Evolutionary conservation across 2,888 invertebrate species (phyloP).

Genomic region (Eledone cirrhosa): DNA sequence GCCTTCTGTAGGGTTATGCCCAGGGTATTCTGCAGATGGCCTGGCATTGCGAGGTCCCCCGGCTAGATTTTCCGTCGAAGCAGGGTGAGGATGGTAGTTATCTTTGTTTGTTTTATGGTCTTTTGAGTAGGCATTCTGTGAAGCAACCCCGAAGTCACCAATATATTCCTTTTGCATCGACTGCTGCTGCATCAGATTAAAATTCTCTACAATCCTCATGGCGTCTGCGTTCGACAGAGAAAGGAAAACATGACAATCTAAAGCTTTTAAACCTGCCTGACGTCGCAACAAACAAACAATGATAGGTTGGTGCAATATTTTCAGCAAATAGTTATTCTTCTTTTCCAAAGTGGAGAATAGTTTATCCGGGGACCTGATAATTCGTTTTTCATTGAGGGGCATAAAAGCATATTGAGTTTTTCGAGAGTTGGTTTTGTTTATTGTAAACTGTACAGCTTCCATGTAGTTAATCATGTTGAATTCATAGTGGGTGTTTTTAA

Average conservation of each 20-base stretch:
- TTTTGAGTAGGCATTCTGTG: neutral
- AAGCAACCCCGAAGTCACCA: neutral
- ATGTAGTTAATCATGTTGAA: slow-evolving; percentile 70
- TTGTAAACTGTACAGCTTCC: slow-evolving; percentile 57
- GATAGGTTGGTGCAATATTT: slow-evolving; percentile 92
- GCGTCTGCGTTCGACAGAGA: slow-evolving; percentile 73
- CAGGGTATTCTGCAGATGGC: slow-evolving; percentile 3
- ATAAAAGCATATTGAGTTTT: slow-evolving; percentile 72
- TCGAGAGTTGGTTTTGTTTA: slow-evolving; percentile 61
- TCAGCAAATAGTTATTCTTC: slow-evolving; percentile 91
- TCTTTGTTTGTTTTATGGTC: no score
- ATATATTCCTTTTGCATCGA: neutral
- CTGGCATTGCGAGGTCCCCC: neutral
- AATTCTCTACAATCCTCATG: slow-evolving; percentile 25
- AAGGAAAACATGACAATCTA: slow-evolving; percentile 99
- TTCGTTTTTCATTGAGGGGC: slow-evolving; percentile 71
- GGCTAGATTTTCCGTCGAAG: no score
- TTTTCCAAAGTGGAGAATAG: slow-evolving; percentile 92
- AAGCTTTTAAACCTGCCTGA: slow-evolving; percentile 94
- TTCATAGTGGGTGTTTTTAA: slow-evolving; percentile 74
- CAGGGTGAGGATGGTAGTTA: no score
- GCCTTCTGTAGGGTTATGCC: neutral
- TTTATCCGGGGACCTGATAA: slow-evolving; percentile 57
- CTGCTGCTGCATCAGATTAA: slow-evolving; percentile 13
- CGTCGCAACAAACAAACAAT: slow-evolving; percentile 95